Evolutionary conservation across 2,113 vertebrate species (phyloP), one percentile per base, ranked within the genome.

Genomic region (Papio anubis): DNA sequence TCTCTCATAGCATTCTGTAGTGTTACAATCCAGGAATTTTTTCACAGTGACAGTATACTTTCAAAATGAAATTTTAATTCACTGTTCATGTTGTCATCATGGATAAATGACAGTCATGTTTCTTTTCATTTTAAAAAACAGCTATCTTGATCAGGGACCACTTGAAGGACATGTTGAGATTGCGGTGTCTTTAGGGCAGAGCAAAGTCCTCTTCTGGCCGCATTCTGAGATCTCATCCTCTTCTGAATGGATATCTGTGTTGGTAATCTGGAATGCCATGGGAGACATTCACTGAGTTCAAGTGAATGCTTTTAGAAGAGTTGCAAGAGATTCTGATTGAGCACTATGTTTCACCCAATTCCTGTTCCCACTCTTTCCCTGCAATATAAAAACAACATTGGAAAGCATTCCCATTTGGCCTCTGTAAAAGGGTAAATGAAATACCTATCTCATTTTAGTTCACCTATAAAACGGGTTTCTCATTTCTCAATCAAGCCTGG

Each of bases 1-100:
- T 35, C 45, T 12, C 82, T 23, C 84, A 55, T 59, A 73, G 61
- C 25, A 23, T 64, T 73, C 59, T 91, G 6, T 25, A 57, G 38
- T 45, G 35, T 88, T 23, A 21, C 32, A 82, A 83, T 43, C 12
- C 25, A 75, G 27, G 35, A 27, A 81, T 93, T 91, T 93, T 80
- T 50, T 16, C 52, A 85, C 9, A 1, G 27, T 70, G 20, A 75
- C 14, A 25, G 27, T 35, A 50, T 50, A 73, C 2, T 43, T 55
- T 93, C 35, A 59, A 93, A 95, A 75, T 73, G 48, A 83, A 92
- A 85, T 64, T 92, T 81, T 70, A 20, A 87, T 80, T 95, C 18
- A 78, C 48, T 3, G 48, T 83, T 90, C 45, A 94, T 66, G 84
- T 50, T 82, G 38, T 78, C 50, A 72, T 16, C 1, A n/a, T 32